phyloP scores from a whole-genome alignment of 2,797 vertebrate species.

The Neomorphus geoffroyi region DNA sequence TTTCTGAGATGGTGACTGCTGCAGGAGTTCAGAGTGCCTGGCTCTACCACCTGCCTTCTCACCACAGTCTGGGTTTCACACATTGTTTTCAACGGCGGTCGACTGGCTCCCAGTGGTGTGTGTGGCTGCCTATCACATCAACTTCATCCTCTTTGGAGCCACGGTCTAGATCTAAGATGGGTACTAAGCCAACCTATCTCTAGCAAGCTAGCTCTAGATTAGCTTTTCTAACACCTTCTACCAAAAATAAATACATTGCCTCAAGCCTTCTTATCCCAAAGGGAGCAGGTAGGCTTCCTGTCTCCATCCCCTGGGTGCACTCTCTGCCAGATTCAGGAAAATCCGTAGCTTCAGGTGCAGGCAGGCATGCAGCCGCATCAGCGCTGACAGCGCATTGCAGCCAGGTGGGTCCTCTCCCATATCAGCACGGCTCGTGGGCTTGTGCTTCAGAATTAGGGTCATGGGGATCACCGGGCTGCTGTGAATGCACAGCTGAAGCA shows the following conservation, averaged over 20 bases:
- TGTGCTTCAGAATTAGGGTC: neutral
- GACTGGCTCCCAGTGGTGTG: neutral
- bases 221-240: neutral
- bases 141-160: neutral
- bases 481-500: neutral
- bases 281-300: neutral
- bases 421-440: neutral
- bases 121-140: neutral
- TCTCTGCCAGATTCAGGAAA: neutral
- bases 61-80: fast-evolving
- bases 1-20: neutral
- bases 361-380: neutral
- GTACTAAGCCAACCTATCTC: neutral
- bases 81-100: neutral
- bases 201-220: neutral
- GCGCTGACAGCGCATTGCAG: neutral
- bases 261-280: neutral
- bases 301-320: neutral
- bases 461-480: neutral
- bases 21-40: neutral
- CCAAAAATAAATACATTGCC: neutral
- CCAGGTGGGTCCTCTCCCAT: neutral
- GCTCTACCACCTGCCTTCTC: neutral
- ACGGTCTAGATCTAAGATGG: neutral
- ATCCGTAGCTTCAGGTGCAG: neutral